A percentile compares a stretch with the other conserved stretches of the same genome.
Evolutionary conservation across 2,113 vertebrate genomes (phyloP).

Genomic region (Athene noctua): DNA sequence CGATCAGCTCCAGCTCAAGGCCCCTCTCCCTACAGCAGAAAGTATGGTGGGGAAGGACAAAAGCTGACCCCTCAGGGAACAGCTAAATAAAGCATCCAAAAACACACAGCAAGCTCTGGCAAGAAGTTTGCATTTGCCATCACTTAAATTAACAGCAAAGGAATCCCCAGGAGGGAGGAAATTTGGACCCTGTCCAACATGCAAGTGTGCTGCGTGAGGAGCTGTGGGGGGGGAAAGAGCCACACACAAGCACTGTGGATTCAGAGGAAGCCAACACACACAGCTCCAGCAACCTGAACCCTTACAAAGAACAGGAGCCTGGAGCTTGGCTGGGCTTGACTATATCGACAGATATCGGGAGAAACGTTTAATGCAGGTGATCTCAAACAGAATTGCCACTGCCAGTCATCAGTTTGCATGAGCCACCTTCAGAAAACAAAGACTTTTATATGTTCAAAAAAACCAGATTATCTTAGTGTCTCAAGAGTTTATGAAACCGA

Average conservation of each 20-base stretch:
- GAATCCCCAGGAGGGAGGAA: constrained; percentile 62
- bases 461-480: not conserved
- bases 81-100: constrained; percentile 58
- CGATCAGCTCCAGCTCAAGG: constrained; percentile 12
- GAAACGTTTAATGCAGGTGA: not conserved
- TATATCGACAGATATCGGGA: accelerated
- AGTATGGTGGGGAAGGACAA: constrained; percentile 24
- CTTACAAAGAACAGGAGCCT: not conserved
- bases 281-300: not conserved
- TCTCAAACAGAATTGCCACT: not conserved
- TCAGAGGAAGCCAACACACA: not conserved
- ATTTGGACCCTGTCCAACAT: constrained; percentile 43
- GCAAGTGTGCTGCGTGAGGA: constrained; percentile 19
- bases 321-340: not conserved
- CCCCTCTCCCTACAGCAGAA: not conserved
- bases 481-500: not conserved
- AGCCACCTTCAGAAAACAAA: not conserved
- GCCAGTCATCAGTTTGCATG: not conserved
- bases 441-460: not conserved
- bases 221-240: not conserved
- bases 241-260: constrained; percentile 15
- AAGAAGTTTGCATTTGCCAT: constrained; percentile 59
- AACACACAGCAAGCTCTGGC: constrained; percentile 65
- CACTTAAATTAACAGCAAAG: constrained; percentile 64
- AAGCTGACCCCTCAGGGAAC: constrained; percentile 59